Percentiles rank a stretch among this genome's conserved stretches.
phyloP scores from a whole-genome alignment of 2,113 vertebrate species.

The Glaucidium brasilianum region DNA sequence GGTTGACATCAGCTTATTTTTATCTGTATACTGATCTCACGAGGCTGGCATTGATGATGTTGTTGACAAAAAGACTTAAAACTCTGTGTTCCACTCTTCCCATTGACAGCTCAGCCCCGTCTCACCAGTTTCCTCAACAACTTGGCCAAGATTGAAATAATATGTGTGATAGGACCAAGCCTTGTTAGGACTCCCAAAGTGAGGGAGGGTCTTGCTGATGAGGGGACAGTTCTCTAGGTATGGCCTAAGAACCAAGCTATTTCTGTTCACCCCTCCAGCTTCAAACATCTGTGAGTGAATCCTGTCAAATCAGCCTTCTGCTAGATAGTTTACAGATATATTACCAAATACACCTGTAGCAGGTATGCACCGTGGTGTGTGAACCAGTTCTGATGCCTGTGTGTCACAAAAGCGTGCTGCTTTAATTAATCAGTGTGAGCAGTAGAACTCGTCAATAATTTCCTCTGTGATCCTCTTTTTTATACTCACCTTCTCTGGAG shows the following conservation, averaged over 20 bases:
- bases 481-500: not conserved
- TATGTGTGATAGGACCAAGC: not conserved
- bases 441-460: not conserved
- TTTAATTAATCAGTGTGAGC: not conserved
- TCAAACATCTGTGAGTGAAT: not conserved
- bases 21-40: not conserved
- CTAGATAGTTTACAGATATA: not conserved
- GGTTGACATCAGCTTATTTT: not conserved
- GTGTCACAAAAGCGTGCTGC: not conserved
- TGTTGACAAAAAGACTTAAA: not conserved
- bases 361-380: not conserved
- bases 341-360: not conserved
- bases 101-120: not conserved
- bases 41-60: not conserved
- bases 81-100: not conserved
- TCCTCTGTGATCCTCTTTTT: not conserved
- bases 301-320: not conserved
- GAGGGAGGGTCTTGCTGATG: not conserved
- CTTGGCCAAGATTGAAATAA: not conserved
- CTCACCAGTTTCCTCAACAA: not conserved
- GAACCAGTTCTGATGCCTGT: not conserved
- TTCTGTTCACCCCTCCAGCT: not conserved
- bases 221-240: not conserved
- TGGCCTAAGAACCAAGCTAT: not conserved
- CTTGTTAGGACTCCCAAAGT: fast-evolving